Percentiles rank a stretch among this genome's conserved stretches.
phyloP scores from a whole-genome alignment of 2,888 invertebrate species.

The Drosophila helvetica region DNA sequence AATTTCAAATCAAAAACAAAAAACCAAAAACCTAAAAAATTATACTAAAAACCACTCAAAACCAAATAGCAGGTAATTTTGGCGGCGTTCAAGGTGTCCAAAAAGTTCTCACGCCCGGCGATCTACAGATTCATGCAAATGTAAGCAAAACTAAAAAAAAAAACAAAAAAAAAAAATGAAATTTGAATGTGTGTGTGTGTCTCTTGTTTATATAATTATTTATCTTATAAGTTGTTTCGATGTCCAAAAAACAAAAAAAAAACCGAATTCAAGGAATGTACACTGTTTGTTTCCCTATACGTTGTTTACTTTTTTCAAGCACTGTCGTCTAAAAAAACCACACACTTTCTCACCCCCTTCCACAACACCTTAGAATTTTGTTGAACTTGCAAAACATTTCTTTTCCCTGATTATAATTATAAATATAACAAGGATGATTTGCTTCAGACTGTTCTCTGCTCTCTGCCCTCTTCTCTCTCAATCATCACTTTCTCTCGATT shows the following conservation, averaged over 20 bases:
- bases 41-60: constrained; percentile 33
- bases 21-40: constrained; percentile 16
- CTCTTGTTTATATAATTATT: constrained; percentile 19
- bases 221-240: constrained; percentile 24
- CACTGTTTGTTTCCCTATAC: constrained; percentile 47
- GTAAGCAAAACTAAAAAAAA: constrained; percentile 72
- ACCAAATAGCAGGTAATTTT: constrained; percentile 80
- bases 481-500: constrained; percentile 25
- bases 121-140: constrained; percentile 83
- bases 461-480: constrained; percentile 28
- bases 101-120: constrained; percentile 81
- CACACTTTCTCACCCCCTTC: constrained; percentile 20
- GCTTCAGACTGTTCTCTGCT: constrained; percentile 14
- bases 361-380: constrained; percentile 24
- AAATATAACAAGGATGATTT: constrained; percentile 26
- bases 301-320: constrained; percentile 40
- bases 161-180: constrained; percentile 30
- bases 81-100: constrained; percentile 77
- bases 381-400: neutral
- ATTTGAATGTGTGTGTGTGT: constrained; percentile 60
- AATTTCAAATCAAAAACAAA: constrained; percentile 16
- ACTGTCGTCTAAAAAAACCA: constrained; percentile 20
- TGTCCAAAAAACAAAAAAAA: constrained; percentile 9
- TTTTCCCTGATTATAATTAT: constrained; percentile 4
- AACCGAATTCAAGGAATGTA: constrained; percentile 40